Conservation (phyloP, 2,113 vertebrate genomes). For the Semicossyphus pulcher region DNA sequence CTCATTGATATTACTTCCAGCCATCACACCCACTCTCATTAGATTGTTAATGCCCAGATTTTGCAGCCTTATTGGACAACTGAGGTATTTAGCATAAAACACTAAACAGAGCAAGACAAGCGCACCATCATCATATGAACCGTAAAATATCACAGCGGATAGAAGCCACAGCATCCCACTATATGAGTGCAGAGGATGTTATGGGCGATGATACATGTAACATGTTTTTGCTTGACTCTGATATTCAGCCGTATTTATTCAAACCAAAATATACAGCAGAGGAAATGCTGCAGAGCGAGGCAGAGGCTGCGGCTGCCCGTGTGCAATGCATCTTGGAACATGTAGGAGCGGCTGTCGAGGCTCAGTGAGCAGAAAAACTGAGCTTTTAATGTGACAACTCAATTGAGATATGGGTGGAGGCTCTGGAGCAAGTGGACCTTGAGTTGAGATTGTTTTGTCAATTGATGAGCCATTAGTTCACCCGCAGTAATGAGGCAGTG, state of each 20-base stretch:
- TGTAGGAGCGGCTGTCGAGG: too few relatives aligned
- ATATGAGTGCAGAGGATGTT: too few relatives aligned
- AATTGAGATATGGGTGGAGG: background rate
- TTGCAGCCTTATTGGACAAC: background rate
- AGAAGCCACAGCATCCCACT: too few relatives aligned
- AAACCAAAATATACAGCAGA: too few relatives aligned
- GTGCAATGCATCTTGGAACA: too few relatives aligned
- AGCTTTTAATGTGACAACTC: too few relatives aligned
- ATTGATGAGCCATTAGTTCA: background rate
- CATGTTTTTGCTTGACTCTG: too few relatives aligned
- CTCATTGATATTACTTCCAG: slow-evolving; percentile 32
- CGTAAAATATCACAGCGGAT: background rate
- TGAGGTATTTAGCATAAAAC: slow-evolving; percentile 9
- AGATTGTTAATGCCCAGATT: slow-evolving; percentile 8
- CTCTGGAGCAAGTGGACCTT: slow-evolving; percentile 1
- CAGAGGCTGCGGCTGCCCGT: too few relatives aligned
- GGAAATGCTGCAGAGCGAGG: too few relatives aligned
- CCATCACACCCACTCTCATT: slow-evolving; percentile 22
- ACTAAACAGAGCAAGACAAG: background rate
- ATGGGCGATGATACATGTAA: too few relatives aligned
- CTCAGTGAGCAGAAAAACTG: too few relatives aligned
- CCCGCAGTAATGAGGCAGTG: background rate
- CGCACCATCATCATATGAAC: background rate
- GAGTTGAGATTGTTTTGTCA: background rate
- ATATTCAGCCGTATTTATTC: too few relatives aligned